A percentile compares a stretch with the other conserved stretches of the same genome.
Conservation (phyloP, 2,797 vertebrate species). For the Meda fulgida region DNA sequence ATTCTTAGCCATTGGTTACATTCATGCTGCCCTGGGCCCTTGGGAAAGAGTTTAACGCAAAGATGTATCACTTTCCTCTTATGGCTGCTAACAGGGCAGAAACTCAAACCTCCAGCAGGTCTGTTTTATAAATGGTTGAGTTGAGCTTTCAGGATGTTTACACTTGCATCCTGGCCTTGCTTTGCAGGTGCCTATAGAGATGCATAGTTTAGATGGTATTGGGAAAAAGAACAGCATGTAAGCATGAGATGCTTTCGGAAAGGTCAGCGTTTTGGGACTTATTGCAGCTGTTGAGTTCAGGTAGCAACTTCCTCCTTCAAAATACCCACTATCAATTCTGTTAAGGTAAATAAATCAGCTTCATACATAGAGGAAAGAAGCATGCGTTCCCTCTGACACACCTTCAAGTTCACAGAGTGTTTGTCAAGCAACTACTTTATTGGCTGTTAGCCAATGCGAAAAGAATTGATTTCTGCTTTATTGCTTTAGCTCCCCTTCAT, state of each 20-base stretch:
- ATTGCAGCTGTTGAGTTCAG: conserved; percentile 12
- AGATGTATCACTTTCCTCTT: conserved; percentile 60
- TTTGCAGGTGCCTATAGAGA: conserved; percentile 51
- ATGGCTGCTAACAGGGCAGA: conserved; percentile 57
- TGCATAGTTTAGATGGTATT: conserved; percentile 22
- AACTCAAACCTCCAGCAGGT: conserved; percentile 54
- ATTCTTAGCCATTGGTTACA: conserved; percentile 58
- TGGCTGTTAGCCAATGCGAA: conserved; percentile 35
- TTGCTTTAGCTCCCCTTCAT: conserved; percentile 56
- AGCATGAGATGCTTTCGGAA: conserved; percentile 17
- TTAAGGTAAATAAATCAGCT: conserved; percentile 10
- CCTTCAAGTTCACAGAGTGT: background rate
- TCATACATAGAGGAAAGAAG: conserved; percentile 6
- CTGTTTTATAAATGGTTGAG: conserved; percentile 60
- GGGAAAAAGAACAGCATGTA: conserved; percentile 7
- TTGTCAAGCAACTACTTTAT: conserved; percentile 40
- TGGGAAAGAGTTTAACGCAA: conserved; percentile 45
- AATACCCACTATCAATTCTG: conserved; percentile 2
- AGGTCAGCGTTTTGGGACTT: conserved; percentile 38
- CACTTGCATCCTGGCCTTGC: conserved; percentile 32
- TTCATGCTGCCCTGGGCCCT: conserved; percentile 37
- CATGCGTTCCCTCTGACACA: background rate
- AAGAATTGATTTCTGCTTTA: conserved; percentile 60
- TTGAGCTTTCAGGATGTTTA: conserved; percentile 43
- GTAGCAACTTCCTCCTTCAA: background rate